phyloP scores from a whole-genome alignment of 2,113 vertebrate genomes.

The Labeo rohita region DNA sequence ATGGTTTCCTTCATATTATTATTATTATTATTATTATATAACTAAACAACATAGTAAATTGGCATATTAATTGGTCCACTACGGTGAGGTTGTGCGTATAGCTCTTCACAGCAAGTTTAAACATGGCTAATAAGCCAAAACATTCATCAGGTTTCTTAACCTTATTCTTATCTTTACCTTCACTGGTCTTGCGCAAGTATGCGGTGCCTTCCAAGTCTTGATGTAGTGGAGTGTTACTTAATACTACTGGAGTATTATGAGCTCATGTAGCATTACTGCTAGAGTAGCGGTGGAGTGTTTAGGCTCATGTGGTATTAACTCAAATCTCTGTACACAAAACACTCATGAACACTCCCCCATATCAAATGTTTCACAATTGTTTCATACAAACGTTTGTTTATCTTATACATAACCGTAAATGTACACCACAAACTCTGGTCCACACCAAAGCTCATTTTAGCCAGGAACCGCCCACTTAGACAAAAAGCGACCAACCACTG shows the following conservation, averaged over 20 bases:
- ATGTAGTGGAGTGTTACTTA: constrained; percentile 4
- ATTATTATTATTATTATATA: no score
- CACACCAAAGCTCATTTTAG: not conserved
- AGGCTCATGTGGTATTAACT: constrained; percentile 37
- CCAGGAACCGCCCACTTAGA: not conserved
- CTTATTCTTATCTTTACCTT: not conserved
- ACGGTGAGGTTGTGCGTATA: no score
- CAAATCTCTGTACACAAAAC: constrained; percentile 23
- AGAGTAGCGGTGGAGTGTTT: constrained; percentile 29
- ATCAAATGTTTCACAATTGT: not conserved
- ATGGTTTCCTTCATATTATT: no score
- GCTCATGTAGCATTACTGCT: constrained; percentile 30
- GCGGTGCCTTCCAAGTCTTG: not conserved
- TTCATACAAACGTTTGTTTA: not conserved
- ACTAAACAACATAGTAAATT: no score
- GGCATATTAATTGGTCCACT: no score
- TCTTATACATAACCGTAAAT: not conserved
- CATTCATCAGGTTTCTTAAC: not conserved
- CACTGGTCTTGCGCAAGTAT: not conserved
- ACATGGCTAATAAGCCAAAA: not conserved
- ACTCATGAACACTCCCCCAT: not conserved
- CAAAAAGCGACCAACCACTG: no score
- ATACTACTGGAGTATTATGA: constrained; percentile 29
- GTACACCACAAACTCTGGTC: not conserved
- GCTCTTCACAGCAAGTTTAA: not conserved